A percentile compares a stretch with the other conserved stretches of the same genome.
Conservation (phyloP, 1,140 invertebrate genomes). For the Zaprionus ghesquierei region DNA sequence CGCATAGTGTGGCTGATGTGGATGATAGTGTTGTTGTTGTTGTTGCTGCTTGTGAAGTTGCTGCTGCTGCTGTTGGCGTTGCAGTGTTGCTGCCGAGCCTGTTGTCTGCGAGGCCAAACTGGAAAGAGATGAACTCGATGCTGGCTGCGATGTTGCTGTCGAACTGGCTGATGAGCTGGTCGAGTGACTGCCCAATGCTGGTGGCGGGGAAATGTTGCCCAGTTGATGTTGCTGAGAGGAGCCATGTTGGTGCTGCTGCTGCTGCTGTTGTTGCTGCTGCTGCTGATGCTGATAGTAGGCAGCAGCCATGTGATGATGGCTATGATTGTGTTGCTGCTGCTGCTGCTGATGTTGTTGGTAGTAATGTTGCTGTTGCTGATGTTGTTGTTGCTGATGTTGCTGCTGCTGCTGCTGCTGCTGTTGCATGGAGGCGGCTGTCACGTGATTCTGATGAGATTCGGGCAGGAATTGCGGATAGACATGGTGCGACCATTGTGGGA, state of each 20-base stretch:
- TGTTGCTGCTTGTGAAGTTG: slow-evolving; percentile 43
- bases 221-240: slow-evolving; percentile 44
- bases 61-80: slow-evolving; percentile 59
- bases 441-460: slow-evolving; percentile 90
- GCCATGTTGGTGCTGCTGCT: slow-evolving; percentile 49
- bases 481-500: slow-evolving; percentile 96
- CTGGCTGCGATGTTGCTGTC: slow-evolving; percentile 76
- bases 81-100: slow-evolving; percentile 29
- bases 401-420: slow-evolving; percentile 73
- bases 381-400: slow-evolving; percentile 67
- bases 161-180: slow-evolving; percentile 78
- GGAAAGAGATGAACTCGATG: slow-evolving; percentile 75
- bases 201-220: slow-evolving; percentile 67
- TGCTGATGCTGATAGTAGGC: slow-evolving; percentile 66
- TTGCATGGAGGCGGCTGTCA: slow-evolving; percentile 86
- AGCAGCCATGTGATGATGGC: slow-evolving; percentile 61
- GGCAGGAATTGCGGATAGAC: slow-evolving; percentile 95
- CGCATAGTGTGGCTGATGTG: slow-evolving; percentile 57
- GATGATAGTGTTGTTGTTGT: slow-evolving; percentile 53
- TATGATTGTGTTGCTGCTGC: slow-evolving; percentile 58
- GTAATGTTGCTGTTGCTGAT: slow-evolving; percentile 53
- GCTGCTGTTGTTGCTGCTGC: slow-evolving; percentile 63
- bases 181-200: slow-evolving; percentile 62
- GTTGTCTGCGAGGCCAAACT: slow-evolving; percentile 70
- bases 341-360: slow-evolving; percentile 64